phyloP scores from a whole-genome alignment of 2,888 invertebrate genomes.

The Altica lythri region DNA sequence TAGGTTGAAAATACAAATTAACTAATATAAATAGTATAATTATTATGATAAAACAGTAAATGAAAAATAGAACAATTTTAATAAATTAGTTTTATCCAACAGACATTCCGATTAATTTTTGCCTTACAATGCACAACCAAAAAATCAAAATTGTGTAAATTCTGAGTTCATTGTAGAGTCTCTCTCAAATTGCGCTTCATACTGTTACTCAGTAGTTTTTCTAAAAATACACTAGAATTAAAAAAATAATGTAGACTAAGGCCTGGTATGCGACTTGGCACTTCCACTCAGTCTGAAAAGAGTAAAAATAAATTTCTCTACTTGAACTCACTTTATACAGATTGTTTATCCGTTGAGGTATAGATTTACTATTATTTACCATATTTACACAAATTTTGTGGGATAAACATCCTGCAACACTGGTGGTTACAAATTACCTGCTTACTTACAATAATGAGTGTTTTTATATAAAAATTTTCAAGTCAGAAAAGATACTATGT shows the following conservation, averaged over 20 bases:
- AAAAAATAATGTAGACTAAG: conserved; percentile 21
- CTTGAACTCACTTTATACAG: conserved; percentile 9
- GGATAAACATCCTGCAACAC: conserved; percentile 4
- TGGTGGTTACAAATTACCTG: conserved; percentile 8
- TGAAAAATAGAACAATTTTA: too few relatives aligned
- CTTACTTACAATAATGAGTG: conserved; percentile 7
- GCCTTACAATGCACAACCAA: too few relatives aligned
- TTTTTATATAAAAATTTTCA: conserved; percentile 10
- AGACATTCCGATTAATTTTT: too few relatives aligned
- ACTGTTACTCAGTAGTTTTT: conserved; percentile 5
- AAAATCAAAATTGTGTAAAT: too few relatives aligned
- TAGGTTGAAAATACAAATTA: too few relatives aligned
- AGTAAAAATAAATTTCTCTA: conserved; percentile 3
- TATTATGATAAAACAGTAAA: too few relatives aligned
- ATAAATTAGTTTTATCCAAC: too few relatives aligned
- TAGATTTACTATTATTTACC: background rate
- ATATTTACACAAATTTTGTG: conserved; percentile 9
- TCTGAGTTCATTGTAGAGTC: conserved; percentile 21
- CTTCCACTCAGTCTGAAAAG: conserved; percentile 3
- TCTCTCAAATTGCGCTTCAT: conserved; percentile 21
- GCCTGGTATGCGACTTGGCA: conserved; percentile 10
- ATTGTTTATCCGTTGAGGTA: conserved; percentile 3
- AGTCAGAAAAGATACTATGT: conserved; percentile 14
- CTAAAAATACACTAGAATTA: background rate
- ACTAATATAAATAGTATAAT: too few relatives aligned